Evolutionary conservation across 1,140 invertebrate genomes (phyloP).

Genomic region (Panulirus ornatus): DNA sequence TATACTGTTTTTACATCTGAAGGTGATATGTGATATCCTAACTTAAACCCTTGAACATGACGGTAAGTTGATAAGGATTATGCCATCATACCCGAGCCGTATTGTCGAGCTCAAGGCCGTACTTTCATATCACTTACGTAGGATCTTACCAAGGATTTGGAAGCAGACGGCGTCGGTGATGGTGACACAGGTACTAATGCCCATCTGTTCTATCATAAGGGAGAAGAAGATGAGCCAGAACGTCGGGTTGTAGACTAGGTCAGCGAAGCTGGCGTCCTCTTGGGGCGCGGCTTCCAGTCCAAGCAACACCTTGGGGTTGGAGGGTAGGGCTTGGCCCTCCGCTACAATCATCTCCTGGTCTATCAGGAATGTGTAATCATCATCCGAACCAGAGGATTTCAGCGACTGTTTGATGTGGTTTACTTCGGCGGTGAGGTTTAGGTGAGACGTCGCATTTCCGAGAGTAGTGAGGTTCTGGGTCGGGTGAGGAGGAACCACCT

Average conservation of each 20-base stretch:
- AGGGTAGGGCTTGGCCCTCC: conserved; percentile 29
- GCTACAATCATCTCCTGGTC: conserved; percentile 45
- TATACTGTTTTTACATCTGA: too few species aligned
- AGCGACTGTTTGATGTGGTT: too few species aligned
- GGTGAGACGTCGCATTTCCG: not conserved
- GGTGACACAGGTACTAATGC: conserved; percentile 35
- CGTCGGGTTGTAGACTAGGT: conserved; percentile 40
- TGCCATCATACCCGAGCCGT: too few species aligned
- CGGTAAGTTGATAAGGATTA: too few species aligned
- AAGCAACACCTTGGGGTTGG: not conserved
- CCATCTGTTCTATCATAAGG: conserved; percentile 53
- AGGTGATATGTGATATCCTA: too few species aligned
- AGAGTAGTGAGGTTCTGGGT: not conserved
- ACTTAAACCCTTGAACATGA: too few species aligned
- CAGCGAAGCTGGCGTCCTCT: not conserved
- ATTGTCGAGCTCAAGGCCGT: too few species aligned
- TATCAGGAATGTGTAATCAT: not conserved
- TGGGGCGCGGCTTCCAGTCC: not conserved
- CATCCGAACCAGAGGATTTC: too few species aligned
- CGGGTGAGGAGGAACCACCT: not conserved
- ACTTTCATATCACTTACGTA: too few species aligned
- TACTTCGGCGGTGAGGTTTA: too few species aligned
- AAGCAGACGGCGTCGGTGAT: conserved; percentile 59
- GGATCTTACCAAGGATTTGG: conserved; percentile 53
- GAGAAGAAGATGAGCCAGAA: conserved; percentile 50